phyloP scores from a whole-genome alignment of 2,113 vertebrate genomes.

The Plecotus auritus region DNA sequence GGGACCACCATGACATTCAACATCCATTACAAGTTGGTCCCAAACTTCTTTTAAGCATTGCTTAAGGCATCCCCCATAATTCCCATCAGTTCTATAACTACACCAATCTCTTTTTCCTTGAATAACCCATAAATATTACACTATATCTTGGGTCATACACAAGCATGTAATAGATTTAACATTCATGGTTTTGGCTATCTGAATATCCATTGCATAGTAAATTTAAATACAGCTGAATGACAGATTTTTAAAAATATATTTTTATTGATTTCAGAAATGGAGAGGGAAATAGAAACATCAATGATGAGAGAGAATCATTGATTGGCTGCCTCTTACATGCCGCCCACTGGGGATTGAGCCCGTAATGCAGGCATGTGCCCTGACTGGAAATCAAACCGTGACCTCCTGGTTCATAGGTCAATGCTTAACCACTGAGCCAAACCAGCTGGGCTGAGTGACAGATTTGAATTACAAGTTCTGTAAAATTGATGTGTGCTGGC shows the following conservation, averaged over 20 bases:
- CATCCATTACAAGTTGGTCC: background rate
- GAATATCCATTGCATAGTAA: background rate
- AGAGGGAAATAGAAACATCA: too few species aligned
- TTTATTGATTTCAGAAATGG: too few species aligned
- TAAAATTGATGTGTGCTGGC: background rate
- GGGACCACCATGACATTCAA: background rate
- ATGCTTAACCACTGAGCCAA: too few species aligned
- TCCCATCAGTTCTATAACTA: background rate
- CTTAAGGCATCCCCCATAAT: background rate
- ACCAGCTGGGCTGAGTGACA: background rate
- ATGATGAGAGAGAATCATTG: too few species aligned
- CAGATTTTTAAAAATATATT: background rate
- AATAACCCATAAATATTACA: background rate
- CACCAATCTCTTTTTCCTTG: background rate
- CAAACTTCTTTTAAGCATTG: constrained; percentile 16
- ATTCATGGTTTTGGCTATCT: background rate
- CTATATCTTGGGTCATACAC: background rate
- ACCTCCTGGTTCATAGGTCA: too few species aligned
- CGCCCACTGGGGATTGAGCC: too few species aligned
- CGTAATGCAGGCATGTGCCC: too few species aligned
- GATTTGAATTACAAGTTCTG: background rate
- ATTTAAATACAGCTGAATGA: constrained; percentile 23
- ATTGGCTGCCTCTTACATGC: too few species aligned
- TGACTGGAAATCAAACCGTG: too few species aligned
- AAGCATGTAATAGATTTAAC: constrained; percentile 1